Conservation (phyloP, 2,888 invertebrate species). For the Leuctra nigra region DNA sequence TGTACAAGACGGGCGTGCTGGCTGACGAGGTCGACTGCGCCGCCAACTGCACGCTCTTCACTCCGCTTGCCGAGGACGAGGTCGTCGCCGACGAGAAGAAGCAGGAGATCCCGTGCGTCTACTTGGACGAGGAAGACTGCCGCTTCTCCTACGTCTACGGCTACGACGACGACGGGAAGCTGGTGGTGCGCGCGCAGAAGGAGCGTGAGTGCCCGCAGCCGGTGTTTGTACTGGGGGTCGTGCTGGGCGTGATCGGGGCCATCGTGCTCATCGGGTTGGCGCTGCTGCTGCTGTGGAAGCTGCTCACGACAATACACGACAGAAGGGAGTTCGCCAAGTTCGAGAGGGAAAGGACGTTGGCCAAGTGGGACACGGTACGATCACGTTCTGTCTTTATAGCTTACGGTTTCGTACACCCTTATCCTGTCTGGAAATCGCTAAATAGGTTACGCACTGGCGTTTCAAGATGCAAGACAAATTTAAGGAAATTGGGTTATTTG, state of each 20-base stretch:
- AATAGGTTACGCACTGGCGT: too few species aligned
- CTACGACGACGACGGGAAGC: constrained; percentile 55
- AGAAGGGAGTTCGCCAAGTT: constrained; percentile 95
- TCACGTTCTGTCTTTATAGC: too few species aligned
- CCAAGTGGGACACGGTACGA: constrained; percentile 96
- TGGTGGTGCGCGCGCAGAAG: constrained; percentile 69
- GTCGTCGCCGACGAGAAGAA: constrained; percentile 64
- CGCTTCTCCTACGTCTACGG: constrained; percentile 84
- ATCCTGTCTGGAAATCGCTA: too few species aligned
- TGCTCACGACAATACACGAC: constrained; percentile 95
- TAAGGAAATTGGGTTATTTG: too few species aligned
- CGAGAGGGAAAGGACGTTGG: constrained; percentile 95
- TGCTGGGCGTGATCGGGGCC: constrained; percentile 92
- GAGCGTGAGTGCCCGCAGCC: constrained; percentile 81
- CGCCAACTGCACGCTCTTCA: constrained; percentile 58
- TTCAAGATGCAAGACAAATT: too few species aligned
- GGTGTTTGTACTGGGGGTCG: constrained; percentile 57
- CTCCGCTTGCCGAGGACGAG: constrained; percentile 54
- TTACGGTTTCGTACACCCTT: too few species aligned
- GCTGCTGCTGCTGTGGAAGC: constrained; percentile 90
- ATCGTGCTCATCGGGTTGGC: constrained; percentile 94
- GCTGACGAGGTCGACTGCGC: constrained; percentile 55
- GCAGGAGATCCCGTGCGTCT: constrained; percentile 74
- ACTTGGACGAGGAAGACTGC: constrained; percentile 85
- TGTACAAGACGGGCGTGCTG: constrained; percentile 72